A percentile compares a stretch with the other conserved stretches of the same genome.
Evolutionary conservation across 2,113 vertebrate genomes (phyloP).

Genomic region (Macrotis lagotis): DNA sequence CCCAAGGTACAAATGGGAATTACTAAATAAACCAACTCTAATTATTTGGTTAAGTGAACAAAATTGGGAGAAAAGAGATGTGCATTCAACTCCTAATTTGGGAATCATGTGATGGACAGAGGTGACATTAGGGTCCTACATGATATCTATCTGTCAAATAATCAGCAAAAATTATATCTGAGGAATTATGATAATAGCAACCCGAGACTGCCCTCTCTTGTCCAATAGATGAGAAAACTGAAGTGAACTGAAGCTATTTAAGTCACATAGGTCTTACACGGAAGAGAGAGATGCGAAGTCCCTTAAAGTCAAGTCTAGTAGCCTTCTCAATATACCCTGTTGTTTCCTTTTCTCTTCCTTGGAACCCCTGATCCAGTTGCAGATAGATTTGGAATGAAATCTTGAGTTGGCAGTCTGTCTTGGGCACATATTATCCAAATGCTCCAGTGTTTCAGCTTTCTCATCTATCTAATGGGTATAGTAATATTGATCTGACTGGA

Average conservation of each 20-base stretch:
- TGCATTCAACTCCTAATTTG: neutral
- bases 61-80: neutral
- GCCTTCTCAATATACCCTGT: too few relatives aligned
- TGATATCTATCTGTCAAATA: slow-evolving; percentile 5
- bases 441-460: neutral
- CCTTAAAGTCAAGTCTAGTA: too few relatives aligned
- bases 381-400: neutral
- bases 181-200: neutral
- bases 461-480: neutral
- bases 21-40: neutral
- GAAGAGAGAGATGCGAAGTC: too few relatives aligned
- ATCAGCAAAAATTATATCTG: neutral
- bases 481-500: neutral
- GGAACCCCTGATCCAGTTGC: neutral
- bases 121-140: neutral
- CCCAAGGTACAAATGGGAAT: neutral
- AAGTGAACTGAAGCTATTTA: neutral
- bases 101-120: slow-evolving; percentile 3
- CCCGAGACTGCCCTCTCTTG: neutral
- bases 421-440: neutral
- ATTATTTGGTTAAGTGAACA: slow-evolving; percentile 4
- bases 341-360: neutral
- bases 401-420: neutral
- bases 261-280: neutral
- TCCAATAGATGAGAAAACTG: neutral